A percentile compares a stretch with the other conserved stretches of the same genome.
phyloP scores from a whole-genome alignment of 2,113 vertebrate species.

The Riparia riparia region DNA sequence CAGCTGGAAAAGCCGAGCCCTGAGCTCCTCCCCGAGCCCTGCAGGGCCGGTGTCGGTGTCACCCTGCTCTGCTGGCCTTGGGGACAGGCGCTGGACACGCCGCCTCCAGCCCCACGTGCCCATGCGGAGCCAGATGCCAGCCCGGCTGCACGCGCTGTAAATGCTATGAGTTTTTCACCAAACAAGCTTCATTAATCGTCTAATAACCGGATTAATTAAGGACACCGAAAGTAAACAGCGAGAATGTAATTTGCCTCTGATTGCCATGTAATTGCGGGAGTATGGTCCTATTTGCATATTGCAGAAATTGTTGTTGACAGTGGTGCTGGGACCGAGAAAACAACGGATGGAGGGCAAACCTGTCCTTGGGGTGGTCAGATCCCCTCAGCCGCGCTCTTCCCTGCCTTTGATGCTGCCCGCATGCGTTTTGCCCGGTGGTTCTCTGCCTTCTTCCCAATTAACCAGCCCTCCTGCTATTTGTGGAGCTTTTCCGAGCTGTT shows the following conservation, averaged over 20 bases:
- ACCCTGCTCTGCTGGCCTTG: background rate
- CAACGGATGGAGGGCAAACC: background rate
- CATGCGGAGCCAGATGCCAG: background rate
- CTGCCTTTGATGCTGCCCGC: background rate
- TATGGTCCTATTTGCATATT: conserved; percentile 73
- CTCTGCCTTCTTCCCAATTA: background rate
- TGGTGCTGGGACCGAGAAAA: background rate
- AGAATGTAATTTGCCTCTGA: conserved; percentile 83
- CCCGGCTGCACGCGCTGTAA: background rate
- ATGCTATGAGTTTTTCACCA: conserved; percentile 77
- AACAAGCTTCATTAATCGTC: conserved; percentile 83
- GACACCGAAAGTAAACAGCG: conserved; percentile 81
- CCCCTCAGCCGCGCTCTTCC: background rate
- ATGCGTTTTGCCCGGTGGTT: background rate
- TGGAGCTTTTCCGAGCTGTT: conserved; percentile 10
- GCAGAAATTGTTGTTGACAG: conserved; percentile 54
- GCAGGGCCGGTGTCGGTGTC: background rate
- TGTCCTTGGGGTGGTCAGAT: background rate
- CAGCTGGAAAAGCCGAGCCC: background rate
- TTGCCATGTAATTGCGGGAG: conserved; percentile 78
- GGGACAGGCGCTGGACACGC: background rate
- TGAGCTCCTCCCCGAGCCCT: background rate
- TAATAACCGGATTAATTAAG: conserved; percentile 86
- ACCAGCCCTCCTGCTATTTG: conserved; percentile 9
- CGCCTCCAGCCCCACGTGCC: background rate